Evolutionary conservation across 2,797 vertebrate genomes (phyloP), one percentile per base, ranked within the genome.

Genomic region (Acridotheres tristis): DNA sequence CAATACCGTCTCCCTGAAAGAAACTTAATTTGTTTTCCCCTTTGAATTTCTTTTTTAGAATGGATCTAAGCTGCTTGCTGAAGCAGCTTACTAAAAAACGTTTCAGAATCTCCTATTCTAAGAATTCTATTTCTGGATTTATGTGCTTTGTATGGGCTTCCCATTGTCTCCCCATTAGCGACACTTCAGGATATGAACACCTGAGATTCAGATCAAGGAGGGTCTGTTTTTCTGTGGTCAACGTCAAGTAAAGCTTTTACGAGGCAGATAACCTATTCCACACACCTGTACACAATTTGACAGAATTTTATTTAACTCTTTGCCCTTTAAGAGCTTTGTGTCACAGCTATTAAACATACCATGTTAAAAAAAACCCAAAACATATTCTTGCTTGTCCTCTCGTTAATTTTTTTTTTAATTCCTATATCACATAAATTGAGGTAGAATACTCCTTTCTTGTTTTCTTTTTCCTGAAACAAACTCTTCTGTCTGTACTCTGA

Each of bases 351-450:
- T 43, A 71, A 89, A 80, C 4, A 6, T 12, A 62, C 1, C 23
- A 7, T 10, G 3, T 40, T 34, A 55, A 22, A 74, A 88, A 25
- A 51, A 21, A 5, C 38, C 38, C 10, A 42, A 42, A 42, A 42
- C 1, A 3, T 47, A 45, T 0, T 1, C 17, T 6, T 61, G 2
- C 2, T 91, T 47, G 7, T 6, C 5, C 19, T 8, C 23, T 80
- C 34, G 2, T 43, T 47, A 53, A 29, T 29, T 82, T 90, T 82
- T 82, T 69, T 16, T 42, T 42, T 7, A 67, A 32, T 5, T 77
- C 25, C 3, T 15, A 3, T 47, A 50, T n/a, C 12, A 48, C 19
- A 45, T 34, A 53, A 75, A 69, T 13, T 53, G 17, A 82, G 19
- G 8, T 1, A 1, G 1, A 23, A 42, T 15, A 30, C 3, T 73